These are phyloP conservation scores for Liasis olivaceus DNA, from an alignment of 2,797 vertebrate genomes.

Conservation along the genomic window DNA sequence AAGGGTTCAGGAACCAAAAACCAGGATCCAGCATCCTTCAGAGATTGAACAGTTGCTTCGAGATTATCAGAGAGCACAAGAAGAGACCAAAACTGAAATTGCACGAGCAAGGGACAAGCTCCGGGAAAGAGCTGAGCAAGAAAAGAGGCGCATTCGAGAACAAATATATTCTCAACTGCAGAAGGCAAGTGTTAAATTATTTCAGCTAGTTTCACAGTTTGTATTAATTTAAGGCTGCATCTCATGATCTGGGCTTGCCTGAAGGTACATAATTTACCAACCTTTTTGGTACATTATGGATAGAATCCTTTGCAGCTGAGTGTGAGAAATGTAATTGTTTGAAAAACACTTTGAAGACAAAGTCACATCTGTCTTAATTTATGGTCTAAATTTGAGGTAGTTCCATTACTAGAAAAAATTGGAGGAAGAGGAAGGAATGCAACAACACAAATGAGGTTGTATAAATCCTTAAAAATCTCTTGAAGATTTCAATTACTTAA, in stretches of 20 bases:
- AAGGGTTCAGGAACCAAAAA: slow-evolving; percentile 76
- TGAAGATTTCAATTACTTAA: not conserved
- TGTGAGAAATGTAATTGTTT: not conserved
- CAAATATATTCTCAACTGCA: slow-evolving; percentile 80
- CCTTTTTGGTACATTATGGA: not conserved
- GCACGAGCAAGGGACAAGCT: slow-evolving; percentile 86
- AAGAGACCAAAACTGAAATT: slow-evolving; percentile 90
- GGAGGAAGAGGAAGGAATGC: not conserved
- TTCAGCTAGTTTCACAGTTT: not conserved
- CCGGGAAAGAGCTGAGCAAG: slow-evolving; percentile 84
- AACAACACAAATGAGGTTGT: not conserved
- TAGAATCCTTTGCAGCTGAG: not conserved
- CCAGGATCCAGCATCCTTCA: slow-evolving; percentile 75
- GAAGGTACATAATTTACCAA: not conserved
- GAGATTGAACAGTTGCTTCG: slow-evolving; percentile 87
- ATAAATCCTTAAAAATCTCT: not conserved
- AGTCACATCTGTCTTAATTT: not conserved
- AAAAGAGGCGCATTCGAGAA: slow-evolving; percentile 87
- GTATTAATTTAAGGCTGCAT: not conserved
- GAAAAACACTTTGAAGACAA: not conserved
- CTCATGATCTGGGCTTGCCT: not conserved
- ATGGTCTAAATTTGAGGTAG: not conserved
- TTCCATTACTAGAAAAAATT: not conserved
- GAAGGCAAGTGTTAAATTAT: slow-evolving; percentile 73
- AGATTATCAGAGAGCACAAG: slow-evolving; percentile 88